phyloP scores from a whole-genome alignment of 2,888 invertebrate genomes.

The Netelia fuscicornis region DNA sequence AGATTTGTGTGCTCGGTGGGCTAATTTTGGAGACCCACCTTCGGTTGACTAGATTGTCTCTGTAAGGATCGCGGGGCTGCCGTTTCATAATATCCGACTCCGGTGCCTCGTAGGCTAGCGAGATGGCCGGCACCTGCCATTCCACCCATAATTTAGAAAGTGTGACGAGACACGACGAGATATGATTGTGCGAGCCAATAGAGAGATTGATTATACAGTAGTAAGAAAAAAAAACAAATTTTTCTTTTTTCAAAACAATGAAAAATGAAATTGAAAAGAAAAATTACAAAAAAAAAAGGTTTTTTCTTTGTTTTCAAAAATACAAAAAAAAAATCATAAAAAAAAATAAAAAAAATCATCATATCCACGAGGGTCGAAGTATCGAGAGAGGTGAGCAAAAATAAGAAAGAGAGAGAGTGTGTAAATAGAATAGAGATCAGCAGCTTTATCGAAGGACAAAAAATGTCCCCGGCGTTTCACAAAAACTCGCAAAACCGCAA shows the following conservation, averaged over 20 bases:
- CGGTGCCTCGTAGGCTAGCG: conserved; percentile 99
- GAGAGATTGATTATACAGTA: conserved; percentile 64
- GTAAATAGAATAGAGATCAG: conserved; percentile 34
- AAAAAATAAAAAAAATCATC: too few relatives aligned
- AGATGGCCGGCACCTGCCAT: conserved; percentile 97
- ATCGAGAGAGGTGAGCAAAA: conserved; percentile 24
- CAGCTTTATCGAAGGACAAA: not conserved
- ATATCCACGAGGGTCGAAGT: conserved; percentile 14
- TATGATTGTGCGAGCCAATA: conserved; percentile 66
- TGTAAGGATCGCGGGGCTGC: conserved; percentile 98
- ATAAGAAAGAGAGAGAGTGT: not conserved
- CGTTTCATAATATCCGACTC: conserved; percentile 99
- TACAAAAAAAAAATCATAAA: not conserved
- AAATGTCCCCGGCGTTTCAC: not conserved
- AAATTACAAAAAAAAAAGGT: conserved; percentile 1
- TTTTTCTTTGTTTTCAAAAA: not conserved
- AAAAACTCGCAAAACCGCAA: conserved; percentile 35
- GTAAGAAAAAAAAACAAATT: conserved; percentile 22
- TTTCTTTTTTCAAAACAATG: not conserved
- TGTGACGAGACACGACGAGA: conserved; percentile 66
- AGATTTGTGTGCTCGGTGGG: conserved; percentile 79
- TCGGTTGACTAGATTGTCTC: conserved; percentile 99
- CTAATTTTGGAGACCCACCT: conserved; percentile 90
- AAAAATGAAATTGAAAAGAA: not conserved
- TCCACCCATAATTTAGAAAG: conserved; percentile 81